Conservation (phyloP, 1,140 invertebrate species). For the Condylostylus longicornis region DNA sequence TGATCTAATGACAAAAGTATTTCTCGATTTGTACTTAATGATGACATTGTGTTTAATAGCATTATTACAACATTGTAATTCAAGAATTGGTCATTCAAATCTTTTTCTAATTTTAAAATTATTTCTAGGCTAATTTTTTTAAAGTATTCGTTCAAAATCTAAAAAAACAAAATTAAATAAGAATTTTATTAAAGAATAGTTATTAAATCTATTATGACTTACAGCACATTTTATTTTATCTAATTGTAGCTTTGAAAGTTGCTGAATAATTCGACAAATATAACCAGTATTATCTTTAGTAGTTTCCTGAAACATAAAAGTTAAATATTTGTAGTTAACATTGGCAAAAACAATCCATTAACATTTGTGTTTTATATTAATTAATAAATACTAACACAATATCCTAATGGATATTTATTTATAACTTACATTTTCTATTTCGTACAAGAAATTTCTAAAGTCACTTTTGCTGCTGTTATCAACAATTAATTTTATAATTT, state of each 20-base stretch:
- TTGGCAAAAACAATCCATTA: too few species aligned
- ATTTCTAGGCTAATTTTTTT: conserved; percentile 13
- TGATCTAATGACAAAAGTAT: conserved; percentile 19
- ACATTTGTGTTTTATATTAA: too few species aligned
- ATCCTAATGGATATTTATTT: too few species aligned
- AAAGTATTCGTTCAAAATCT: conserved; percentile 30
- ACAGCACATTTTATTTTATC: conserved; percentile 25
- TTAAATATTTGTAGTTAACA: too few species aligned
- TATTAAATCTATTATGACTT: conserved; percentile 8
- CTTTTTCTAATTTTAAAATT: conserved; percentile 4
- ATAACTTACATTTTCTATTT: conserved; percentile 1
- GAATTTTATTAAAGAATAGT: background rate
- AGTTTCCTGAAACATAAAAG: conserved; percentile 3
- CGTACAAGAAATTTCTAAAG: conserved; percentile 14
- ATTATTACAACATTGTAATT: conserved; percentile 4
- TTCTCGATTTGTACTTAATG: too few species aligned
- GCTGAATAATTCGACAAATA: conserved; percentile 13
- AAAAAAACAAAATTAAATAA: background rate
- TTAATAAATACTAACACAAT: too few species aligned
- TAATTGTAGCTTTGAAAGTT: conserved; percentile 22
- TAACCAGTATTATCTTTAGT: conserved; percentile 13
- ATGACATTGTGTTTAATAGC: too few species aligned
- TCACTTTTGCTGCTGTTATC: conserved; percentile 28
- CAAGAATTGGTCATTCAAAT: conserved; percentile 13
- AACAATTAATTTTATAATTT: conserved; percentile 23